These are phyloP conservation scores for Acrocephalus arundinaceus DNA, from an alignment of 2,113 vertebrate genomes.

Conservation along the genomic window DNA sequence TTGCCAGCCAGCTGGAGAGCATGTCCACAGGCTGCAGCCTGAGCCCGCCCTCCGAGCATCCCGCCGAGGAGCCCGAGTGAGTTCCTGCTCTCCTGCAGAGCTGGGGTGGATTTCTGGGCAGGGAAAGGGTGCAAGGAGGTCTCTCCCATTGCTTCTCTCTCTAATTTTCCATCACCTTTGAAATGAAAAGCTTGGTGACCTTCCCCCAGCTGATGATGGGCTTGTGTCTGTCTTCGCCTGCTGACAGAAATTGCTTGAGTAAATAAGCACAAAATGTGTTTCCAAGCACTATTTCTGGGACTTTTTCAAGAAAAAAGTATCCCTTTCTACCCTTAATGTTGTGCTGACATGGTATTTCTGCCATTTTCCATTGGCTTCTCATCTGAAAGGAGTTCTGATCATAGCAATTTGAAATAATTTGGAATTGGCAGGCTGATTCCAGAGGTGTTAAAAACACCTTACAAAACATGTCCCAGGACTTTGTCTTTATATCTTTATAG, in stretches of 20 bases:
- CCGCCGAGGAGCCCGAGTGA: constrained; percentile 83
- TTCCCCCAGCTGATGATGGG: neutral
- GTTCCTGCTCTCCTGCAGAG: constrained; percentile 20
- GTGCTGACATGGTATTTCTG: neutral
- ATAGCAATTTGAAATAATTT: neutral
- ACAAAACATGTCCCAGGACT: neutral
- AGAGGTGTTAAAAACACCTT: neutral
- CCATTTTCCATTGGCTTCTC: neutral
- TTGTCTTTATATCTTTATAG: neutral
- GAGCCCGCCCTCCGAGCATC: constrained; percentile 68
- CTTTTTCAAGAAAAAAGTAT: neutral
- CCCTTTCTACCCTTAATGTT: neutral
- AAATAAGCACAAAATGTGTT: neutral
- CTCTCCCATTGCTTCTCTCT: neutral
- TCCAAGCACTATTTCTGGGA: neutral
- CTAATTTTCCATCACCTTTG: neutral
- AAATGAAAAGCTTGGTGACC: neutral
- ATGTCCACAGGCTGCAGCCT: constrained; percentile 75
- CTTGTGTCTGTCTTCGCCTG: neutral
- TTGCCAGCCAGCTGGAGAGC: constrained; percentile 89
- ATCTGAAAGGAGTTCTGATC: neutral
- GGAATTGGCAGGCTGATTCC: neutral
- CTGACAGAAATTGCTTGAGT: neutral
- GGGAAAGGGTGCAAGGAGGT: neutral
- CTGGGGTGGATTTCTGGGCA: neutral